These are phyloP conservation scores for Drosophila miranda DNA, from an alignment of 1,140 invertebrate species.

Conservation along the genomic window DNA sequence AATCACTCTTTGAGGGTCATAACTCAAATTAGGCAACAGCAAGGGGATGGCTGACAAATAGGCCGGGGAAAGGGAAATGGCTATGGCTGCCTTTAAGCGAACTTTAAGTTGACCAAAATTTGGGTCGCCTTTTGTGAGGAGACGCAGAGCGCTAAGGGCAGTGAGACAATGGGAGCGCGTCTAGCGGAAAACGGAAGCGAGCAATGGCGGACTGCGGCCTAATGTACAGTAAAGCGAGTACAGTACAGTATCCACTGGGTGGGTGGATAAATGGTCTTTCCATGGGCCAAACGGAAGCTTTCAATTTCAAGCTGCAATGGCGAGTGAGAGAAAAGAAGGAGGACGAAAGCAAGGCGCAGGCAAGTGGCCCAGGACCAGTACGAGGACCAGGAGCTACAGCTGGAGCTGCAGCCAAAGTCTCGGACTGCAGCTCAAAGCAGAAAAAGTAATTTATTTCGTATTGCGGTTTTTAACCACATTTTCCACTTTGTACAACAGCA, in stretches of 20 bases:
- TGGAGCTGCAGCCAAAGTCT: slow-evolving; percentile 24
- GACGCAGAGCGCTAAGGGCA: background rate
- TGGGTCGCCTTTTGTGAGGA: slow-evolving; percentile 30
- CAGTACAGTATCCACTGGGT: slow-evolving; percentile 21
- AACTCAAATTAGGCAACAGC: slow-evolving; percentile 71
- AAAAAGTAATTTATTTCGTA: slow-evolving; percentile 81
- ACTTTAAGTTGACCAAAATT: slow-evolving; percentile 64
- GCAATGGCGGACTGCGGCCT: slow-evolving; percentile 68
- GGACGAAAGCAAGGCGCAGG: slow-evolving; percentile 18
- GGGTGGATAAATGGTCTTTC: slow-evolving; percentile 63
- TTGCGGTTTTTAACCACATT: slow-evolving; percentile 81
- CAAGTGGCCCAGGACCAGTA: slow-evolving; percentile 33
- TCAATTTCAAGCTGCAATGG: slow-evolving; percentile 77
- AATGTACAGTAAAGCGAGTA: slow-evolving; percentile 61
- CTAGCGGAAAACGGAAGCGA: slow-evolving; percentile 69
- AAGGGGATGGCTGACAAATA: slow-evolving; percentile 55
- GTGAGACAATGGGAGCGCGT: slow-evolving; percentile 38
- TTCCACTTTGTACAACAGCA: slow-evolving; percentile 79
- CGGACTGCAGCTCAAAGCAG: slow-evolving; percentile 72
- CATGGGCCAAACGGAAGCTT: slow-evolving; percentile 67
- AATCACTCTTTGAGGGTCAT: slow-evolving; percentile 74
- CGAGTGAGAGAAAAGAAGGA: slow-evolving; percentile 27
- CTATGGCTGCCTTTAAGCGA: slow-evolving; percentile 50
- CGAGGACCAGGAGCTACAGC: background rate
- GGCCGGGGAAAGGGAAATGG: slow-evolving; percentile 36